phyloP scores from a whole-genome alignment of 2,888 invertebrate genomes.

The Pheosia tremula region DNA sequence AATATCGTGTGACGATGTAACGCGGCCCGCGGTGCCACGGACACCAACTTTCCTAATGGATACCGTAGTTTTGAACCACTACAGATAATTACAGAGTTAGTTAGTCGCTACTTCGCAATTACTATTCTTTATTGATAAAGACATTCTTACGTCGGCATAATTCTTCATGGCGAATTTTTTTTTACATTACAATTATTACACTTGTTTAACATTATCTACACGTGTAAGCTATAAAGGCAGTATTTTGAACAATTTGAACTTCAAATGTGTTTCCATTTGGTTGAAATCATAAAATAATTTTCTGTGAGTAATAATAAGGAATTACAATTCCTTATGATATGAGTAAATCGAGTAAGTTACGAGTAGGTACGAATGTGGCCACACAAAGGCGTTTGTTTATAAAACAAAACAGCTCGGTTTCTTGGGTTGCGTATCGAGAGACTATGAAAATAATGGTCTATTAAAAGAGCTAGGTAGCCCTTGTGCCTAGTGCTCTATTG shows the following conservation, averaged over 20 bases:
- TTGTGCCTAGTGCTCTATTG: slow-evolving; percentile 43
- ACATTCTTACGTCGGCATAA: slow-evolving; percentile 55
- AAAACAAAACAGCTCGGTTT: slow-evolving; percentile 69
- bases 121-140: slow-evolving; percentile 68
- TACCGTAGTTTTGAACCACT: slow-evolving; percentile 72
- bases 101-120: slow-evolving; percentile 57
- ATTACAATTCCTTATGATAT: slow-evolving; percentile 50
- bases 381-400: slow-evolving; percentile 78
- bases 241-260: slow-evolving; percentile 42
- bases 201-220: too few species aligned
- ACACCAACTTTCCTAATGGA: slow-evolving; percentile 73
- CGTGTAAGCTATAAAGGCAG: slow-evolving; percentile 25
- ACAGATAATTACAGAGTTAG: slow-evolving; percentile 75
- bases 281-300: slow-evolving; percentile 38
- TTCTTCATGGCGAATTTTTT: slow-evolving; percentile 30
- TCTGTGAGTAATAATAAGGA: slow-evolving; percentile 44
- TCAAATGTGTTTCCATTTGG: slow-evolving; percentile 43
- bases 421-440: slow-evolving; percentile 60
- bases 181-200: too few species aligned
- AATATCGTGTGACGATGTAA: slow-evolving; percentile 68
- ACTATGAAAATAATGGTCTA: slow-evolving; percentile 66
- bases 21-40: slow-evolving; percentile 46
- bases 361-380: slow-evolving; percentile 54
- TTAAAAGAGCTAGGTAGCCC: slow-evolving; percentile 48
- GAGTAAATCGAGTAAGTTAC: slow-evolving; percentile 55